Conservation (phyloP, 2,888 invertebrate genomes). For the Eubasilissa splendida region DNA sequence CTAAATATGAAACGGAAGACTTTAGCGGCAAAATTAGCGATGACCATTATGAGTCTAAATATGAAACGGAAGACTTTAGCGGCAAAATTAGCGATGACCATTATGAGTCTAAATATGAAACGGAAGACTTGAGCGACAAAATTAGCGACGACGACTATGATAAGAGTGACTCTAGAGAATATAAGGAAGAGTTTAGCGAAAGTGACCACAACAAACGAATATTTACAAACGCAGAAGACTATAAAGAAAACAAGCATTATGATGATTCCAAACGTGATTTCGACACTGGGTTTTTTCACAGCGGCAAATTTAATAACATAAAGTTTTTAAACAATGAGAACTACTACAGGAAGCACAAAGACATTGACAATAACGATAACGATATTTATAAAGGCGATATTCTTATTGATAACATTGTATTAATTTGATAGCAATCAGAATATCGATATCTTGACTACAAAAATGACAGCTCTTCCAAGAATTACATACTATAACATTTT, state of each 20-base stretch:
- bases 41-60: background rate
- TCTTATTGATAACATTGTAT: background rate
- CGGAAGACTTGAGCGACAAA: too few species aligned
- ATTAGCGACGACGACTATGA: too few species aligned
- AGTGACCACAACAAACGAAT: too few species aligned
- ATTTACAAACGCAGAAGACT: too few species aligned
- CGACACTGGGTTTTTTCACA: too few species aligned
- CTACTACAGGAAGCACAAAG: background rate
- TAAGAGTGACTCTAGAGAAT: too few species aligned
- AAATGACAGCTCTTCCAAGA: background rate
- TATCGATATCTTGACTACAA: background rate
- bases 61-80: background rate
- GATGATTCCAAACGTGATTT: too few species aligned
- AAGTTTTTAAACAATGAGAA: background rate
- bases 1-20: background rate
- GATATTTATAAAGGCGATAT: background rate
- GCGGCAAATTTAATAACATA: too few species aligned
- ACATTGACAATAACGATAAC: background rate
- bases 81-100: too few species aligned
- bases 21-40: background rate
- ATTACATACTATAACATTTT: background rate
- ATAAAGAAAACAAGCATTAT: too few species aligned
- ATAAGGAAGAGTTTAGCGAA: too few species aligned
- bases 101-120: too few species aligned
- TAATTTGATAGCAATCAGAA: background rate